Evolutionary conservation across 37 sponge, comb jelly and placozoan genomes (phyloP), one percentile per base, ranked within the genome.

Genomic region (Dysidea cf. avara): DNA sequence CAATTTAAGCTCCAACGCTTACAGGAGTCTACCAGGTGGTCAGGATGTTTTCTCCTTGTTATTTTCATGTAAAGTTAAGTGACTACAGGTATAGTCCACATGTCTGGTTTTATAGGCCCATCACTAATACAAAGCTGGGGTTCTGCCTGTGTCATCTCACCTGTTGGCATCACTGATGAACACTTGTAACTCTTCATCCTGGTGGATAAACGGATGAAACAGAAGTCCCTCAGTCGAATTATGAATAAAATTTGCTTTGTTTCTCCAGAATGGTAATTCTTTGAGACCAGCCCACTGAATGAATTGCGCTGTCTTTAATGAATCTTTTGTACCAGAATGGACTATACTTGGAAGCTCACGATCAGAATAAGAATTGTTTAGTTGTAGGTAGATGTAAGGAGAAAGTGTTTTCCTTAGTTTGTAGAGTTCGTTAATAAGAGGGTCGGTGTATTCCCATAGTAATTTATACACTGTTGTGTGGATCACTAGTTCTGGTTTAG

Each of bases 151-250:
- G n/a, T n/a, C n/a, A n/a, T 43, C 9, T 5, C 46, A 94, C 9
- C 94, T 85, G 52, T 51, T 22, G 9, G 78, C 66, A 67, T 88
- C 94, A 56, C 89, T 83, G 11, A 86, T 74, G 63, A 85, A 94
- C 16, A 72, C 83, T 25, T 39, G 21, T 18, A 94, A 80, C 35
- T 33, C 31, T n/a, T 88, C 86, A 33, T 73, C 81, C 52, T 82
- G 56, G 16, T 81, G 56, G 29, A 94, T 58, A 30, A 61, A 49
- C 1, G 94, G 94, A 6, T 68, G 80, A 66, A 88, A 94, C 76
- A 94, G 78, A 26, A 94, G 63, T 39, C 94, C 94, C 59, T 94
- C 94, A 2, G 90, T 94, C 1, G 89, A 89, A 53, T 76, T 80
- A n/a, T n/a, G n/a, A 34, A 93, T 64, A 35, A 50, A 22, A 49